These are phyloP conservation scores for Magallana ariakensis DNA, from an alignment of 1,140 invertebrate genomes.

Conservation along the genomic window DNA sequence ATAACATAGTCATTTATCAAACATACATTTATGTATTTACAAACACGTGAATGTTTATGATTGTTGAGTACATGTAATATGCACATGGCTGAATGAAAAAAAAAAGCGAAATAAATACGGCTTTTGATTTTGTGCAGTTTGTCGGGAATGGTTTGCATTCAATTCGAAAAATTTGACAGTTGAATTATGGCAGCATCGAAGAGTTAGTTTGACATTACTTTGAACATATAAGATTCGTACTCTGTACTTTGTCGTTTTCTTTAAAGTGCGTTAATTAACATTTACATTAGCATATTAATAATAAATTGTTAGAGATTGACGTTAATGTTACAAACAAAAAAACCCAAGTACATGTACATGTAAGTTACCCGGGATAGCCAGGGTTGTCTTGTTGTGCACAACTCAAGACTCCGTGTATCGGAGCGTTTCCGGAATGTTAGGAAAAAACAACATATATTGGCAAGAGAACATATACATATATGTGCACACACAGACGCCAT, in stretches of 20 bases:
- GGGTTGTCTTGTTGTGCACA: slow-evolving; percentile 20
- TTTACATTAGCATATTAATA: too few relatives aligned
- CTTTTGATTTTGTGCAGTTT: not conserved
- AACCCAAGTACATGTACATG: not conserved
- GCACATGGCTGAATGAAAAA: not conserved
- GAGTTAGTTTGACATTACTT: slow-evolving; percentile 7
- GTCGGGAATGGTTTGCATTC: not conserved
- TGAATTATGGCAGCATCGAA: not conserved
- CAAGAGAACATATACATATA: slow-evolving; percentile 1
- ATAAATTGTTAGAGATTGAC: too few relatives aligned
- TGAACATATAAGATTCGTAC: slow-evolving; percentile 19
- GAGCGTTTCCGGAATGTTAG: slow-evolving; percentile 30
- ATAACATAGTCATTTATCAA: not conserved
- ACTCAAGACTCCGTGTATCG: not conserved
- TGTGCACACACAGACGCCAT: not conserved
- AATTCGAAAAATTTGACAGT: not conserved
- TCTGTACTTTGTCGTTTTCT: not conserved
- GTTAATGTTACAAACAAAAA: not conserved
- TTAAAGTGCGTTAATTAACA: not conserved
- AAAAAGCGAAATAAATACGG: not conserved
- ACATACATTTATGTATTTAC: not conserved
- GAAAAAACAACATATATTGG: not conserved
- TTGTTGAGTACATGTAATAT: not conserved
- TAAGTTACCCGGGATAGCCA: slow-evolving; percentile 23
- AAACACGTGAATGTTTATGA: not conserved